Evolutionary conservation across 2,113 vertebrate genomes (phyloP), one percentile per base, ranked within the genome.

Genomic region (Fregata magnificens): DNA sequence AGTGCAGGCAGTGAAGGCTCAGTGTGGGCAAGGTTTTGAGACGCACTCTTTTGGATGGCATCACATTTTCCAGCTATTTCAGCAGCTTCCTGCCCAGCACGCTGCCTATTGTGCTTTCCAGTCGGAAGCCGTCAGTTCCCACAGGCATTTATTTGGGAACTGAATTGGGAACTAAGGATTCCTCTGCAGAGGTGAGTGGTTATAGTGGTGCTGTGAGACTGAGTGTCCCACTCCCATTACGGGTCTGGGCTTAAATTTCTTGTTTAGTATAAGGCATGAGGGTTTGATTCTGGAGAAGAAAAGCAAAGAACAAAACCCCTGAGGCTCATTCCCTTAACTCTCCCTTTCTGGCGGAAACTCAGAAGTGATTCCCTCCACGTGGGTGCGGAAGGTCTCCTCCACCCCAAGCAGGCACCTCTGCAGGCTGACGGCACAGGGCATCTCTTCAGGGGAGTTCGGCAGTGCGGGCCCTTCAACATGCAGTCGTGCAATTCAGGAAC

Each of bases 51-150:
- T 72, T 9, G 6, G 13, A 70, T 17, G 7, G 7, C 5, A 32
- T 52, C 14, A 16, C 11, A 1, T 53, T 69, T 70, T 31, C 42
- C 58, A 29, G 19, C 13, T 81, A 17, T 56, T 95, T 80, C 50
- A 52, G 49, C 2, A 6, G 5, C 36, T 62, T 5, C 6, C 16
- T 72, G 28, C 13, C 24, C 21, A 77, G 50, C 16, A 70, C 0
- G 0, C 45, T 70, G 58, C 24, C 49, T 76, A 7, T 31, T 66
- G 17, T 3, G 4, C 7, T 73, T 92, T 88, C 13, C 40, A 62
- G 15, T 29, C 10, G 0, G 1, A 88, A 83, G 28, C 4, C 6
- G 1, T 28, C 36, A 22, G 3, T 61, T 80, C 15, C 8, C 29
- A 36, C 4, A 59, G 32, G 38, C 6, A 8, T 83, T 86, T 83